Evolutionary conservation across 2,113 vertebrate genomes (phyloP).

Genomic region (Castor canadensis): DNA sequence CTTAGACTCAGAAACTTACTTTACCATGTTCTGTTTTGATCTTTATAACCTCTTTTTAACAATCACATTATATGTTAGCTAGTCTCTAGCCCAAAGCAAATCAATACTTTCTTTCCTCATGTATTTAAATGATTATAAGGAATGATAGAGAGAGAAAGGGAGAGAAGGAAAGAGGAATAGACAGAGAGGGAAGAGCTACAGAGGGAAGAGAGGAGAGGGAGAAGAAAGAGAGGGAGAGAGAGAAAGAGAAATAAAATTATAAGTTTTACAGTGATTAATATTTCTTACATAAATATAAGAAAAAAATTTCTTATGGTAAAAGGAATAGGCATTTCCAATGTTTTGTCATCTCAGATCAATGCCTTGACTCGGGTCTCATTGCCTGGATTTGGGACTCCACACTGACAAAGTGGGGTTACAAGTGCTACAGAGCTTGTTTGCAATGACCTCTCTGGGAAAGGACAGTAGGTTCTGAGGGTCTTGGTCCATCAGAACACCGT

Average conservation of each 20-base stretch:
- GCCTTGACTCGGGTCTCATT: neutral
- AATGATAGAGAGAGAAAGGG: neutral
- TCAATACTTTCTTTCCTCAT: neutral
- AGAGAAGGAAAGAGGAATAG: neutral
- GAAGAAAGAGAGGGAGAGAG: too few relatives aligned
- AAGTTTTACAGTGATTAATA: neutral
- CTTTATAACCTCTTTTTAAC: slow-evolving; percentile 15
- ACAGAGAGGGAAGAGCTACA: too few relatives aligned
- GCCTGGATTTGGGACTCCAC: neutral
- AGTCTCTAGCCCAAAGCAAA: slow-evolving; percentile 7
- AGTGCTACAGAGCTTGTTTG: neutral
- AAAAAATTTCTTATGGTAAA: neutral
- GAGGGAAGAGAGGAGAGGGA: neutral
- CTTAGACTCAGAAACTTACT: neutral
- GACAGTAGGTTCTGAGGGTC: neutral
- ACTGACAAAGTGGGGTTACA: neutral
- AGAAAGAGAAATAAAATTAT: neutral
- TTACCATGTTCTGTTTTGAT: neutral
- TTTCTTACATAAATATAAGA: too few relatives aligned
- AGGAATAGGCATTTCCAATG: neutral
- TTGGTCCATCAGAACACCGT: neutral
- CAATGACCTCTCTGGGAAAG: neutral
- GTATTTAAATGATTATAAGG: neutral
- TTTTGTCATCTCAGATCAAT: neutral
- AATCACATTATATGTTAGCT: neutral